Base-by-base conservation (phyloP, 2,113 vertebrate species). In the Channa argus region DNA sequence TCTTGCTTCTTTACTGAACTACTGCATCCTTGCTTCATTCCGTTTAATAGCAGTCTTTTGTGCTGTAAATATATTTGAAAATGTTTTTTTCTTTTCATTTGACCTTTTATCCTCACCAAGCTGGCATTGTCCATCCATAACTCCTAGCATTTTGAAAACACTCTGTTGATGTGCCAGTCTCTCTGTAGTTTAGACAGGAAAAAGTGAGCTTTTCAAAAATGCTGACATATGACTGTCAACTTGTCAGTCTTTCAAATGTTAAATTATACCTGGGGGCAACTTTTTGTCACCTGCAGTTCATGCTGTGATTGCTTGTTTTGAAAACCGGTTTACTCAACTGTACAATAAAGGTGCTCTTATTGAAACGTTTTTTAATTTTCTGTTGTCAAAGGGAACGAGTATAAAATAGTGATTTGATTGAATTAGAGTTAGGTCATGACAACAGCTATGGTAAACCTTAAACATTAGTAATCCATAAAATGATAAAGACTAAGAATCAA, bases 201-300 rank as follows among this genome's bases (percentile, higher is more conserved):
- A 45, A 71, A 58, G 1, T 37, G 38, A 73, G 70, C 68, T 44
- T 68, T 61, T 60, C 13, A 71, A 61, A 77, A 51, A 45, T 8
- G n/a, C 56, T 71, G 54, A 72, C 63, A 53, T 13, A 15, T 68
- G 14, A 75, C 49, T 65, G 59, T 77, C 80, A 78, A 41, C 14
- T 63, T 55, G 47, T 71, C 69, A 63, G 55, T 51, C 34, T 46
- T 53, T 63, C 34, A 33, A 34, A 81, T 79, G 44, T 24, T 51
- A 50, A 43, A 45, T 51, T 24, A 14, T 15, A n/a, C 49, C 45
- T 53, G 43, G 34, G 47, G 43, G 9, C 41, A 50, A 33, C 62
- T 37, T 65, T 58, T 12, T 68, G 12, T 54, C 46, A 51, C 60
- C 34, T 15, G 12, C 13, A 13, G 53, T 10, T 60, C 47, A 34